phyloP scores from a whole-genome alignment of 2,888 invertebrate species.

The Trachelus stipa region DNA sequence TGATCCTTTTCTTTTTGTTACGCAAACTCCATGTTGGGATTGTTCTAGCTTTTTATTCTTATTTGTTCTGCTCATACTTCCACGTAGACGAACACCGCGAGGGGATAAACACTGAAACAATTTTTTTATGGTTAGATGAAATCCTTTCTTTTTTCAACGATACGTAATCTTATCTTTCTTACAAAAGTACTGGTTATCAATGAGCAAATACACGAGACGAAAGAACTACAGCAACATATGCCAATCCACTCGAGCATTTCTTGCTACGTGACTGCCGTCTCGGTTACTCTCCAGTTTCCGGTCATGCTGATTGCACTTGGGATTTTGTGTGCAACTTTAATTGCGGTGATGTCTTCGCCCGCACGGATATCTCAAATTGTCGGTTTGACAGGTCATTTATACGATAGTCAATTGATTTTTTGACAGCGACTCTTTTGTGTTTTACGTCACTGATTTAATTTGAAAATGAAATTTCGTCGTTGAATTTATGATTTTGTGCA shows the following conservation, averaged over 20 bases:
- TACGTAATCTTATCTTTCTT: conserved; percentile 18
- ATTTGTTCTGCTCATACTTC: conserved; percentile 2
- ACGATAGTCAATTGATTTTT: background rate
- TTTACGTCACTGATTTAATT: background rate
- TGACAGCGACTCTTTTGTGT: background rate
- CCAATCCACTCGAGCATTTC: conserved; percentile 40
- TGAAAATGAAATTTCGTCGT: background rate
- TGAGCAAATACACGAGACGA: conserved; percentile 41
- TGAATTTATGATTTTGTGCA: background rate
- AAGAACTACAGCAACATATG: conserved; percentile 39
- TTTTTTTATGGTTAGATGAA: background rate
- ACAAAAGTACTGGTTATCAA: conserved; percentile 41
- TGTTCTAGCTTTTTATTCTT: background rate
- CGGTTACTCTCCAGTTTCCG: conserved; percentile 1
- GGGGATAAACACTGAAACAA: conserved; percentile 8
- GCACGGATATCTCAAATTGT: background rate
- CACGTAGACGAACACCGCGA: conserved; percentile 7
- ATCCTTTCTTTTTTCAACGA: background rate
- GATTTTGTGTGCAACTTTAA: conserved; percentile 4
- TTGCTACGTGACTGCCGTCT: conserved; percentile 5
- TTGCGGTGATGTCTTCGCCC: background rate
- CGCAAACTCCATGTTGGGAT: background rate
- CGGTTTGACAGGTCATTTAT: background rate
- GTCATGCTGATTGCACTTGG: conserved; percentile 8
- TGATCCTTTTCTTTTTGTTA: conserved; percentile 5